A percentile compares a stretch with the other conserved stretches of the same genome.
Evolutionary conservation across 2,113 vertebrate species (phyloP).

Genomic region (Ochotona princeps): DNA sequence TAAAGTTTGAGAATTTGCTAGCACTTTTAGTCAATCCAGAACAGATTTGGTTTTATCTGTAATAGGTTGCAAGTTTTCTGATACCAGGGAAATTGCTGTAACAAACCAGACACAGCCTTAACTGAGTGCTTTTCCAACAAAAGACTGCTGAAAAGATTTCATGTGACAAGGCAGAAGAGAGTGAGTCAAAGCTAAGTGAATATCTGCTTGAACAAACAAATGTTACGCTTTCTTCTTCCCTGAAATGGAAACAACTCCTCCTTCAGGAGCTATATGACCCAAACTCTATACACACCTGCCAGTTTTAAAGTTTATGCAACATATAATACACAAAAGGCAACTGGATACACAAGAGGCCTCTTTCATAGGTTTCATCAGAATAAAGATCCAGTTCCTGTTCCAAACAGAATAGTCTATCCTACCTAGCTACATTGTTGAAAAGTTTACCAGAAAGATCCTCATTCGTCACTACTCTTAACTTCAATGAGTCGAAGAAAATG

Average conservation of each 20-base stretch:
- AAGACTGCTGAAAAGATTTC: conserved; percentile 35
- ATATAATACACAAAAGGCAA: conserved; percentile 21
- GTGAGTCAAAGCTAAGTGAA: not conserved
- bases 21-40: conserved; percentile 16
- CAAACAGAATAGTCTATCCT: not conserved
- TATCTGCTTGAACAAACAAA: conserved; percentile 55
- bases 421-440: conserved; percentile 7
- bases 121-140: conserved; percentile 10
- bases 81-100: not conserved
- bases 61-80: not conserved
- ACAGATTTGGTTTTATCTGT: not conserved
- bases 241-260: not conserved
- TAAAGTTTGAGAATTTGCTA: not conserved
- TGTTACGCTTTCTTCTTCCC: not conserved
- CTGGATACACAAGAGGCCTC: not conserved
- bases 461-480: not conserved
- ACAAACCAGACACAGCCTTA: conserved; percentile 6
- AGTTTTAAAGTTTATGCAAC: not conserved
- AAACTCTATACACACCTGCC: not conserved
- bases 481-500: conserved; percentile 36
- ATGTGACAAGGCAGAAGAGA: conserved; percentile 30
- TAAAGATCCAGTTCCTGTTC: not conserved
- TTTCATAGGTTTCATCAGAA: conserved; percentile 5
- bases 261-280: not conserved
- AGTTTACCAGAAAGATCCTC: conserved; percentile 29